Evolutionary conservation across 2,888 invertebrate species (phyloP), one percentile per base, ranked within the genome.

Genomic region (Girardia tigrina): DNA sequence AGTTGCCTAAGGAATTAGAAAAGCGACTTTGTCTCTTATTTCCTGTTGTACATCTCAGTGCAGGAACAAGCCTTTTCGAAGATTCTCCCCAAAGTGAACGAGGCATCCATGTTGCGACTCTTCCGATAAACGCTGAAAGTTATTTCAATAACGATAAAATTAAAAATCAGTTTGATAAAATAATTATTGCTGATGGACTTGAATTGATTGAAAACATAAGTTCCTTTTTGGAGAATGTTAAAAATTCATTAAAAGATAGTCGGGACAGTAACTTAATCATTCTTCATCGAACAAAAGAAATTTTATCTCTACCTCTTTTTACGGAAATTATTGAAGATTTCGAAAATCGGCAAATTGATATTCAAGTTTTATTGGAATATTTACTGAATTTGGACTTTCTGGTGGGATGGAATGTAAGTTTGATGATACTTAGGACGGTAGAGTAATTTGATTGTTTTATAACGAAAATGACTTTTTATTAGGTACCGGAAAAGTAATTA

Each of bases 341-440:
- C 23, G 56, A 56, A 16, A 56, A 56, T 20, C 56, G 23, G 23
- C 56, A 56, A 56, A 56, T 56, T 16, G 56, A 56, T 12, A 8
- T 56, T 8, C 56, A 4, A 12, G 56, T 56, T 56, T 16, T 56
- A 8, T 4, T 56, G n/a, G 8, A 56, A 23, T 23, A 56, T 6
- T 56, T 56, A 56, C 4, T 56, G 4, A 23, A 56, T 12, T 2
- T 56, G 6, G n/a, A 56, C 23, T 56, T 56, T 56, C 56, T 56
- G n/a, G 56, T 56, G 6, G 56, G 56, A 23, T 56, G 56, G 56
- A 56, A 56, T 56, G 56, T 56, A 56, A 56, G 56, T 56, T 4
- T 12, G n/a, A n/a, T n/a, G n/a, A n/a, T n/a, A n/a, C n/a, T n/a
- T n/a, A n/a, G n/a, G n/a, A n/a, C n/a, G n/a, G n/a, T n/a, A n/a